Evolutionary conservation across 2,797 vertebrate genomes (phyloP).

Genomic region (Margarornis squamiger): DNA sequence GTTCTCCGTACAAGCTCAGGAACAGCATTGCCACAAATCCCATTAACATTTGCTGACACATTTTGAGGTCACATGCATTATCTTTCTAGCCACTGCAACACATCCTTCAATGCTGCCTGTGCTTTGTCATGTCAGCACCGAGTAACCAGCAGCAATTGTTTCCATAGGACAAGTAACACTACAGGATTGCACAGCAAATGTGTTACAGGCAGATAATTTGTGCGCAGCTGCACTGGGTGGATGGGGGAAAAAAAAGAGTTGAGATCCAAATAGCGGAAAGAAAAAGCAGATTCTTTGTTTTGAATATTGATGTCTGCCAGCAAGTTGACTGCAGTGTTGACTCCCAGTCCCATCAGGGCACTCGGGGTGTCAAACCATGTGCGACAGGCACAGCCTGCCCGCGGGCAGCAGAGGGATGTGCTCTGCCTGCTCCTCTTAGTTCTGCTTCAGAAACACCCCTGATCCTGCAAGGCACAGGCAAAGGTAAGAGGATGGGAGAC

Average conservation of each 20-base stretch:
- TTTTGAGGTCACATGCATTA: not conserved
- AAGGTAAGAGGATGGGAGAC: not conserved
- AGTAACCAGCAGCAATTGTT: conserved; percentile 35
- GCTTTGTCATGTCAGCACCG: conserved; percentile 49
- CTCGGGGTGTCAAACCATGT: not conserved
- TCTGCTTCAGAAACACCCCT: not conserved
- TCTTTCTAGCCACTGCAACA: conserved; percentile 3
- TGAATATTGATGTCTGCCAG: not conserved
- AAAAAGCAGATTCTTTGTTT: not conserved
- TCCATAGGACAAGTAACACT: conserved; percentile 1
- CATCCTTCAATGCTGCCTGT: not conserved
- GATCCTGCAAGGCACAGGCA: not conserved
- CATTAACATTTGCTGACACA: conserved; percentile 14
- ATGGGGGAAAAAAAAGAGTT: not conserved
- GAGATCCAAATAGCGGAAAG: not conserved
- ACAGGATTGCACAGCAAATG: not conserved
- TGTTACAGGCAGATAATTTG: conserved; percentile 37
- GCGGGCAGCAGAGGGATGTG: not conserved
- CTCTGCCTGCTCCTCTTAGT: not conserved
- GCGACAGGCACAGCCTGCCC: not conserved
- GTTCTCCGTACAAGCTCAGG: not conserved
- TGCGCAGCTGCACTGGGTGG: not conserved
- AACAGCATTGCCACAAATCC: not conserved
- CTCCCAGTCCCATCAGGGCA: not conserved
- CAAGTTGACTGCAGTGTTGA: not conserved